These are phyloP conservation scores for Centropristis striata DNA, from an alignment of 2,113 vertebrate genomes.

Conservation along the genomic window DNA sequence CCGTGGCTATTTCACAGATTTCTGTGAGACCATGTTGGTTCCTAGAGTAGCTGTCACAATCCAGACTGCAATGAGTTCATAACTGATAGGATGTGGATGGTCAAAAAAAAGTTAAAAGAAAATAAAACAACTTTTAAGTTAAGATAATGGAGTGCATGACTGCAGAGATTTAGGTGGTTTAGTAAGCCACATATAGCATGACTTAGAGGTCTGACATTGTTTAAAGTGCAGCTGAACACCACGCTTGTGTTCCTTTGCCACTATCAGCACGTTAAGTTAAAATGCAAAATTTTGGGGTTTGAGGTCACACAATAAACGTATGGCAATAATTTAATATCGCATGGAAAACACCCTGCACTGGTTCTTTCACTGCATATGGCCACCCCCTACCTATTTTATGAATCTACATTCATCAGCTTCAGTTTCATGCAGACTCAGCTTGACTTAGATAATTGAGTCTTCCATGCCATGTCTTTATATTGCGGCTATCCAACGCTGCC, in stretches of 20 bases:
- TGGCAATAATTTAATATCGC: conserved; percentile 15
- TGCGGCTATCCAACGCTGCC: conserved; percentile 61
- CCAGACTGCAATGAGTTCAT: too few relatives aligned
- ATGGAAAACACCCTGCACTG: conserved; percentile 9
- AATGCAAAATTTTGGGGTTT: not conserved
- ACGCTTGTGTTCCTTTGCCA: not conserved
- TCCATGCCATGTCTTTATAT: conserved; percentile 59
- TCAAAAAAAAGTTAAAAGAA: too few relatives aligned
- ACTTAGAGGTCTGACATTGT: not conserved
- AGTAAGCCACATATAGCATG: not conserved
- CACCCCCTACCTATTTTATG: conserved; percentile 25
- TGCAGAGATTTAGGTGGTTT: not conserved
- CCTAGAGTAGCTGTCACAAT: too few relatives aligned
- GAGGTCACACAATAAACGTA: not conserved
- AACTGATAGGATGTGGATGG: too few relatives aligned
- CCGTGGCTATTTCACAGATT: too few relatives aligned
- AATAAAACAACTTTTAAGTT: not conserved
- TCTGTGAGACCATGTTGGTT: too few relatives aligned
- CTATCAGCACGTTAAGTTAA: not conserved
- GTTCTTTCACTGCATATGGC: conserved; percentile 4
- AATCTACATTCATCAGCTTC: conserved; percentile 38
- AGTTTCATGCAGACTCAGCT: conserved; percentile 60
- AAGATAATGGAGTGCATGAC: conserved; percentile 3
- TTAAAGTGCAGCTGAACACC: not conserved
- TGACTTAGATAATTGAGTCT: conserved; percentile 52